Evolutionary conservation across 2,888 invertebrate genomes (phyloP).

Genomic region (Rhingia campestris): DNA sequence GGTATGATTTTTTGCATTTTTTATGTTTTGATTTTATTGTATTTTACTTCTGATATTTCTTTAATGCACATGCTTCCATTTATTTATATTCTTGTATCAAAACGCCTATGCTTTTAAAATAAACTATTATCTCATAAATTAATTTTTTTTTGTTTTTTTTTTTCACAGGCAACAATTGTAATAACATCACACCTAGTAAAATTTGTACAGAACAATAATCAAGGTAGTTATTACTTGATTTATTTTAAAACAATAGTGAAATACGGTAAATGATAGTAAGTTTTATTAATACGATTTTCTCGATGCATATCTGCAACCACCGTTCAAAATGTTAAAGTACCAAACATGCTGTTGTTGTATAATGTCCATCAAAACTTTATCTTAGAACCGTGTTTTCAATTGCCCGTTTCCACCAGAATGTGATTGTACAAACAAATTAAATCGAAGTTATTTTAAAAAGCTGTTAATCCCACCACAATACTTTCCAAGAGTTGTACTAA

Average conservation of each 20-base stretch:
- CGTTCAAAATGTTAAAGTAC: constrained; percentile 8
- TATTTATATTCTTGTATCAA: constrained; percentile 6
- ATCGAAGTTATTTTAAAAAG: not conserved
- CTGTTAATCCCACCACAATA: constrained; percentile 46
- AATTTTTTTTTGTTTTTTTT: constrained; percentile 22
- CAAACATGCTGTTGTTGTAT: constrained; percentile 14
- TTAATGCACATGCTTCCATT: constrained; percentile 29
- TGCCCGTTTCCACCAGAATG: constrained; percentile 31
- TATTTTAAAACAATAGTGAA: constrained; percentile 25
- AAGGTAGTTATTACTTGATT: constrained; percentile 23
- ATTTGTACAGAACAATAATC: constrained; percentile 34
- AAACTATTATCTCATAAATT: constrained; percentile 6
- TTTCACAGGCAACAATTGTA: constrained; percentile 66
- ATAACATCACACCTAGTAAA: constrained; percentile 45
- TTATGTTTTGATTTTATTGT: constrained; percentile 5
- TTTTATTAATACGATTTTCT: constrained; percentile 13
- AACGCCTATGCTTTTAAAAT: not conserved
- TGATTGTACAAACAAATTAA: constrained; percentile 29
- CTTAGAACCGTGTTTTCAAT: constrained; percentile 1
- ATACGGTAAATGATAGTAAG: constrained; percentile 23
- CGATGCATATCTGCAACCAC: constrained; percentile 41
- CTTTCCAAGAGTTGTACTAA: constrained; percentile 23
- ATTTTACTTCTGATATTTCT: not conserved
- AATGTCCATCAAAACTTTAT: not conserved
- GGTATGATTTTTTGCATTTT: constrained; percentile 50